Percentiles rank a stretch among this genome's conserved stretches.
Conservation (phyloP, 2,888 invertebrate genomes). For the Geophilus truncorum region DNA sequence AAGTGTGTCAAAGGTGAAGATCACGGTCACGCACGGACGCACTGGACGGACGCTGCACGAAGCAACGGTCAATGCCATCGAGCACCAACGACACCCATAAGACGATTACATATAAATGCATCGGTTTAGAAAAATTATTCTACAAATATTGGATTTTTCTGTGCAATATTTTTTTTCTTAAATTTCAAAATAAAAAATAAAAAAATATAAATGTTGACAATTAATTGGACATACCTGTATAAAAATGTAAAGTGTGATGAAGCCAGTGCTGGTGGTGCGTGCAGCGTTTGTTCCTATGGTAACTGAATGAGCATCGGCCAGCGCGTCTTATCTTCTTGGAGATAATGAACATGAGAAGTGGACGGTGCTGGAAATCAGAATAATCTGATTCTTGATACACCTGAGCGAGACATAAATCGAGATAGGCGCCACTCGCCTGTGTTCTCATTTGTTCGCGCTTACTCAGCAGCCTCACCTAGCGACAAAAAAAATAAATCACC, state of each 20-base stretch:
- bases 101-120: not conserved
- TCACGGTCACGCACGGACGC: not conserved
- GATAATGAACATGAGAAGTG: constrained; percentile 6
- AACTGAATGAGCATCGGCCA: not conserved
- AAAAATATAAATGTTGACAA: not conserved
- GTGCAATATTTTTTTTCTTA: not conserved
- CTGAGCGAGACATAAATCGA: not conserved
- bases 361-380: not conserved
- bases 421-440: not conserved
- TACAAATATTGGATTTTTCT: not conserved
- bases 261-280: not conserved
- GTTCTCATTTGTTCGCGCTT: not conserved
- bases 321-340: not conserved
- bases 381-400: not conserved
- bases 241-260: not conserved
- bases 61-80: not conserved
- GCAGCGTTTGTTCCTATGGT: not conserved
- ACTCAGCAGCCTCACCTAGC: not conserved
- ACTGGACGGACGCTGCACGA: not conserved
- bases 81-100: not conserved
- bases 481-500: not conserved
- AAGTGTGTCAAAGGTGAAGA: constrained; percentile 5
- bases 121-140: not conserved
- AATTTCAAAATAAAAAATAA: not conserved
- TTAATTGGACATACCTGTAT: not conserved